These are phyloP conservation scores for Macaria notata DNA, from an alignment of 2,888 invertebrate species.

Conservation along the genomic window DNA sequence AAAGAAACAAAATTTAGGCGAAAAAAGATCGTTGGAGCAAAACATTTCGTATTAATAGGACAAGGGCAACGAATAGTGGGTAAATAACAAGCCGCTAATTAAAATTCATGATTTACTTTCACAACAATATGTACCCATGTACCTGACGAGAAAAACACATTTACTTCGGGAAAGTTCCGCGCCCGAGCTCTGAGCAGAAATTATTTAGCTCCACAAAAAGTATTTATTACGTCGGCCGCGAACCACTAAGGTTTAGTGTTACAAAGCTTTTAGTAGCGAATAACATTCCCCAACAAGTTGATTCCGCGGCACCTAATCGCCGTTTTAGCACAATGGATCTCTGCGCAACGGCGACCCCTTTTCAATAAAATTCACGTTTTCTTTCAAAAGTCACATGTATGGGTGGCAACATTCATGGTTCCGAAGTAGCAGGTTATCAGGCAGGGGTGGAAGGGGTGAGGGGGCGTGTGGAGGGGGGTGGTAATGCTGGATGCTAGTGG, in stretches of 20 bases:
- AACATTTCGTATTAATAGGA: not conserved
- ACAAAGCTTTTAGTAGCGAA: conserved; percentile 45
- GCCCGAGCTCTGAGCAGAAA: conserved; percentile 23
- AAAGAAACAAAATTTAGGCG: not conserved
- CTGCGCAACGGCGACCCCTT: conserved; percentile 62
- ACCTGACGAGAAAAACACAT: conserved; percentile 7
- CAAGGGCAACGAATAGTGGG: not conserved
- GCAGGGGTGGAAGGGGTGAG: conserved; percentile 49
- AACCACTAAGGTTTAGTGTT: conserved; percentile 38
- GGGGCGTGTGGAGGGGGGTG: conserved; percentile 42
- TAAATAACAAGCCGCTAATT: conserved; percentile 8
- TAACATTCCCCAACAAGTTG: conserved; percentile 43
- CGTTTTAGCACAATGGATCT: conserved; percentile 62
- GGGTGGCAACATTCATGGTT: conserved; percentile 74
- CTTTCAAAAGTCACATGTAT: conserved; percentile 68
- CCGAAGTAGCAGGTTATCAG: conserved; percentile 82
- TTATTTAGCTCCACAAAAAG: conserved; percentile 28
- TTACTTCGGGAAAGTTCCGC: conserved; percentile 14
- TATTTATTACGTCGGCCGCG: conserved; percentile 30
- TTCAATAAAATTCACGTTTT: conserved; percentile 78
- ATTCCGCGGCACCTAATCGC: conserved; percentile 58
- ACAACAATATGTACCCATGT: conserved; percentile 1
- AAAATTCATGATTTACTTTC: conserved; percentile 10
- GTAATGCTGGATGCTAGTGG: conserved; percentile 69
- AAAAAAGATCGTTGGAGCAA: not conserved